Evolutionary conservation across 30 jellyfish, hydroid and myxozoan species (phyloP).

Genomic region (Hydractinia symbiolongicarpus): DNA sequence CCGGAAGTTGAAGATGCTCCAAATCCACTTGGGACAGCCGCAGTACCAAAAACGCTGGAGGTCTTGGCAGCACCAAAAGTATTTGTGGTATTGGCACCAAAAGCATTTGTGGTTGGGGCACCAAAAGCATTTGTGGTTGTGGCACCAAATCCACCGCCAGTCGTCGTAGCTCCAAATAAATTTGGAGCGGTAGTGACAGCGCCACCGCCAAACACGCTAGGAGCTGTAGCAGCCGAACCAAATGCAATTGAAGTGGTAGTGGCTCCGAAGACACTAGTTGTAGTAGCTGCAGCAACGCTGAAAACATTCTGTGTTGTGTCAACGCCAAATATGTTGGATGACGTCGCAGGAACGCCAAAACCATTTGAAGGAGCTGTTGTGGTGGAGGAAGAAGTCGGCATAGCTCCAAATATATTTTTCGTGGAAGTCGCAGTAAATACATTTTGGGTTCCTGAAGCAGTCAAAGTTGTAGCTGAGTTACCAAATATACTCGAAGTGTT

Average conservation of each 20-base stretch:
- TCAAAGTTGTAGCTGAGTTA: not conserved
- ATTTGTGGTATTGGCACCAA: not conserved
- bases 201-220: not conserved
- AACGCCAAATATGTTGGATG: too few relatives aligned
- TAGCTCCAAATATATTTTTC: not conserved
- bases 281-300: not conserved
- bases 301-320: not conserved
- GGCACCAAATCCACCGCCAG: too few relatives aligned
- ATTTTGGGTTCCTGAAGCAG: not conserved
- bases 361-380: too few relatives aligned
- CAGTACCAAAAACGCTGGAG: slow-evolving; percentile 38
- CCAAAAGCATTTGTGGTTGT: too few relatives aligned
- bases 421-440: not conserved
- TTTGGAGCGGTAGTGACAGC: too few relatives aligned
- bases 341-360: too few relatives aligned
- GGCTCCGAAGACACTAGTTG: not conserved
- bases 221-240: not conserved
- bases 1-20: slow-evolving; percentile 10
- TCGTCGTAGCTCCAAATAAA: too few relatives aligned
- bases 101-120: too few relatives aligned
- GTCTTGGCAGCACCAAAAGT: not conserved
- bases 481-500: slow-evolving; percentile 2
- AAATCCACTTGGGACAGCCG: not conserved
- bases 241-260: slow-evolving; percentile 6
- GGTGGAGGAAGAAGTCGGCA: not conserved